These are phyloP conservation scores for Muricea muricata DNA, from an alignment of 92 coral and sea anemone species.

Conservation along the genomic window DNA sequence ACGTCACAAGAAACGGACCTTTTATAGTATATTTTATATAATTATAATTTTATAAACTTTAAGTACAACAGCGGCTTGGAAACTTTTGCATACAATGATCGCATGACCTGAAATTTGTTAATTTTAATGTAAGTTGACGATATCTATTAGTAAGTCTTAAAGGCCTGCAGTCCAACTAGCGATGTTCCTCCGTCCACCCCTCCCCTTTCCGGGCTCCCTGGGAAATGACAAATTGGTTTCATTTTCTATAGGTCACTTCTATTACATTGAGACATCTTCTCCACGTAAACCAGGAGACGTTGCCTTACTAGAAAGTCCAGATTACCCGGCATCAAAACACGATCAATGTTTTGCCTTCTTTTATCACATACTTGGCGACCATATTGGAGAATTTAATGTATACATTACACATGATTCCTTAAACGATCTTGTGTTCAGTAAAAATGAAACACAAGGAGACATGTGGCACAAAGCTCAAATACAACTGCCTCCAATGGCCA, in stretches of 20 bases:
- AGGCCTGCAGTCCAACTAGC: too few species aligned
- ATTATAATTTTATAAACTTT: too few species aligned
- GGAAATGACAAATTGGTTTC: background rate
- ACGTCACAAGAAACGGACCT: too few species aligned
- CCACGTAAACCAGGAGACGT: slow-evolving; percentile 68
- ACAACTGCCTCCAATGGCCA: slow-evolving; percentile 45
- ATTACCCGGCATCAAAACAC: slow-evolving; percentile 41
- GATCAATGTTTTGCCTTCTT: slow-evolving; percentile 81
- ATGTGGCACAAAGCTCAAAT: slow-evolving; percentile 75
- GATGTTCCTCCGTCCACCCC: too few species aligned
- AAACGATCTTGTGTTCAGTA: slow-evolving; percentile 42
- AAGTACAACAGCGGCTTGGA: too few species aligned
- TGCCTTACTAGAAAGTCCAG: slow-evolving; percentile 76
- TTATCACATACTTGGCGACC: slow-evolving; percentile 84
- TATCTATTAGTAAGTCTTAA: too few species aligned
- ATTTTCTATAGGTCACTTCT: slow-evolving; percentile 63
- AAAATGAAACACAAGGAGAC: slow-evolving; percentile 67
- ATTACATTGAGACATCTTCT: slow-evolving; percentile 85
- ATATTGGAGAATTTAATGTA: slow-evolving; percentile 60
- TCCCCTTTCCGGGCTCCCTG: too few species aligned
- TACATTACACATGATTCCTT: background rate
- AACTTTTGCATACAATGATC: too few species aligned
- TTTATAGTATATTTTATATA: too few species aligned
- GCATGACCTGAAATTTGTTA: too few species aligned
- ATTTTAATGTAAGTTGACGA: too few species aligned